phyloP scores from a whole-genome alignment of 2,888 invertebrate genomes.

The Hemicrepidius hirtus region DNA sequence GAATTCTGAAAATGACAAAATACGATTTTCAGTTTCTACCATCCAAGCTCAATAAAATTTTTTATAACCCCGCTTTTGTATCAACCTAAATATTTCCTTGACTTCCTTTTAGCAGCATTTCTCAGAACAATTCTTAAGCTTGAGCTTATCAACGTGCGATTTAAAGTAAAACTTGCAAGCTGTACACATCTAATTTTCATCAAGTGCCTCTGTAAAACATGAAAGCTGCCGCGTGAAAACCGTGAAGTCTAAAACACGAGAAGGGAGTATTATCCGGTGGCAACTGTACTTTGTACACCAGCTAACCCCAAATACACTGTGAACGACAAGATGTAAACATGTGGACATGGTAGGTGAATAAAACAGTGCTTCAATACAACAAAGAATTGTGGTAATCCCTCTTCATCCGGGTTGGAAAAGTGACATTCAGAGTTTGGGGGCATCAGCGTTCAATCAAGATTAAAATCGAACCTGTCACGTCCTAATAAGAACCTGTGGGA shows the following conservation, averaged over 20 bases:
- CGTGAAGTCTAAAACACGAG: background rate
- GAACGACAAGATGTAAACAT: slow-evolving; percentile 18
- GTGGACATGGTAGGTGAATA: slow-evolving; percentile 22
- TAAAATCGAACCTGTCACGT: slow-evolving; percentile 21
- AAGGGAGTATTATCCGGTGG: background rate
- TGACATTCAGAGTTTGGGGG: background rate
- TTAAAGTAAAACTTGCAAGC: background rate
- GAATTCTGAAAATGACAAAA: slow-evolving; percentile 11
- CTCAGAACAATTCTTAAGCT: slow-evolving; percentile 5
- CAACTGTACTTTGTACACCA: slow-evolving; percentile 3
- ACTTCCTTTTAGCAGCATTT: background rate
- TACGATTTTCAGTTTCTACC: background rate
- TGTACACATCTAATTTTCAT: slow-evolving; percentile 1
- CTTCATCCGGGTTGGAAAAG: background rate
- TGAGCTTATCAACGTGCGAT: background rate
- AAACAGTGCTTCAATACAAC: slow-evolving; percentile 22
- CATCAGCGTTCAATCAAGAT: slow-evolving; percentile 29
- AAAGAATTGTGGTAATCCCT: slow-evolving; percentile 26
- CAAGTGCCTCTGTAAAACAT: background rate
- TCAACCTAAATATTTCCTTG: too few species aligned
- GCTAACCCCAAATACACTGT: slow-evolving; percentile 15
- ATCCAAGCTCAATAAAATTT: background rate
- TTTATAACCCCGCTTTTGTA: too few species aligned
- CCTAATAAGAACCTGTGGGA: slow-evolving; percentile 27
- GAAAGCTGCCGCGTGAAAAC: slow-evolving; percentile 4